Conservation (phyloP, 2,797 vertebrate genomes). For the Hylomyscus alleni region DNA sequence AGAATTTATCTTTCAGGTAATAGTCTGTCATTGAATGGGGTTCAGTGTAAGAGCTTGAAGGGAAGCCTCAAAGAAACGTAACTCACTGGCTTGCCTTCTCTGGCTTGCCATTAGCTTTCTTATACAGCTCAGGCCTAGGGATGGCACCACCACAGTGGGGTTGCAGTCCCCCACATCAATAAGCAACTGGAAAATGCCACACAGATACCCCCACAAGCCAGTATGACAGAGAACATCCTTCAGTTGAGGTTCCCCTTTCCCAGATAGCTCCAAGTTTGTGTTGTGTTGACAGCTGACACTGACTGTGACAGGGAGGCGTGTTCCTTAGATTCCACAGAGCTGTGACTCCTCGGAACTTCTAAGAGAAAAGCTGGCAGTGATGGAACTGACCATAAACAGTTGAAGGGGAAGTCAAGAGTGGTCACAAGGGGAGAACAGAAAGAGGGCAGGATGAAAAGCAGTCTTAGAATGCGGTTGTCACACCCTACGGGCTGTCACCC, state of each 20-base stretch:
- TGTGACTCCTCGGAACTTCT: not conserved
- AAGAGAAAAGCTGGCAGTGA: not conserved
- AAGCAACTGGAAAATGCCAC: not conserved
- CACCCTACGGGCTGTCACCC: not conserved
- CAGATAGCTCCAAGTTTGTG: not conserved
- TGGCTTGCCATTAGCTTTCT: not conserved
- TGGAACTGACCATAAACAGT: not conserved
- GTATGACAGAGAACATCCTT: not conserved
- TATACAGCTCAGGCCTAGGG: not conserved
- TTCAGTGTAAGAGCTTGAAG: too few species aligned
- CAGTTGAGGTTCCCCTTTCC: not conserved
- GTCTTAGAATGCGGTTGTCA: not conserved
- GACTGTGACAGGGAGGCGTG: not conserved
- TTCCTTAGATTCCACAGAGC: not conserved
- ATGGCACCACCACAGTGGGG: not conserved
- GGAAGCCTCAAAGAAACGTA: not conserved
- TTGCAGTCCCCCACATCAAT: not conserved
- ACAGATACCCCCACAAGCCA: not conserved
- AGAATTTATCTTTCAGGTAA: not conserved
- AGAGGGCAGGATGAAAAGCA: not conserved
- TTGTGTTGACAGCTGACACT: not conserved
- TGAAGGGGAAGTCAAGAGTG: not conserved
- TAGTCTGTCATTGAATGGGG: not conserved
- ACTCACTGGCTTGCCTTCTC: not conserved
- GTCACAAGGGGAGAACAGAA: not conserved